Evolutionary conservation across 2,888 invertebrate genomes (phyloP).

Genomic region (Heterodera filipjevi): DNA sequence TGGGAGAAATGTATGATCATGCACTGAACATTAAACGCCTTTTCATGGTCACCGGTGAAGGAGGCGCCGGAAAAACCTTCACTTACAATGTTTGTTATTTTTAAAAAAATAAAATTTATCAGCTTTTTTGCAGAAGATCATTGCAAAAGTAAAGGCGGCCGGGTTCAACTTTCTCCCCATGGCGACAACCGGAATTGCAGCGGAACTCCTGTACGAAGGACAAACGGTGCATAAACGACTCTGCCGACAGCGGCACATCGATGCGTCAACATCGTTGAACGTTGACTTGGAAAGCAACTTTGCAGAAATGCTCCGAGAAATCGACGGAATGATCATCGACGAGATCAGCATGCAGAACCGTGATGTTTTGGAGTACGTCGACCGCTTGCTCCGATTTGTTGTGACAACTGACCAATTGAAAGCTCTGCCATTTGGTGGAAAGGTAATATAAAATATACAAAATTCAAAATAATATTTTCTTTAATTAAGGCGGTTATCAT

Average conservation of each 20-base stretch:
- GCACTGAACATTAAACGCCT: neutral
- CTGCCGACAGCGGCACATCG: neutral
- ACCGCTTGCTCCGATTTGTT: constrained; percentile 2
- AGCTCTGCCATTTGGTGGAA: constrained; percentile 29
- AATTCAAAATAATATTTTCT: neutral
- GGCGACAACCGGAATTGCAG: constrained; percentile 68
- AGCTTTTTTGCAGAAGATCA: neutral
- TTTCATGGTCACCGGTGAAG: constrained; percentile 8
- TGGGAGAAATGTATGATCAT: accelerated
- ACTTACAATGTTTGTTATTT: neutral
- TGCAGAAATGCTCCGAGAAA: neutral
- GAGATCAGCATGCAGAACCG: constrained; percentile 18
- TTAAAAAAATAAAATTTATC: neutral
- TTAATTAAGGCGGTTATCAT: neutral
- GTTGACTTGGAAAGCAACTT: neutral
- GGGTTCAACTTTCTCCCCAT: constrained; percentile 58
- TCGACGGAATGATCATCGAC: constrained; percentile 24
- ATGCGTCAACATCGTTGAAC: neutral
- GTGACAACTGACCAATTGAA: neutral
- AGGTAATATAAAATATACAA: neutral
- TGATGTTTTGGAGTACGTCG: neutral
- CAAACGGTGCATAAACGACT: constrained; percentile 64
- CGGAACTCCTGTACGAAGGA: constrained; percentile 66
- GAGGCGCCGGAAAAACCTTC: neutral
- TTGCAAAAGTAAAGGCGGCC: neutral